Evolutionary conservation across 2,888 invertebrate species (phyloP).

Genomic region (Lasioglossum villosulum): DNA sequence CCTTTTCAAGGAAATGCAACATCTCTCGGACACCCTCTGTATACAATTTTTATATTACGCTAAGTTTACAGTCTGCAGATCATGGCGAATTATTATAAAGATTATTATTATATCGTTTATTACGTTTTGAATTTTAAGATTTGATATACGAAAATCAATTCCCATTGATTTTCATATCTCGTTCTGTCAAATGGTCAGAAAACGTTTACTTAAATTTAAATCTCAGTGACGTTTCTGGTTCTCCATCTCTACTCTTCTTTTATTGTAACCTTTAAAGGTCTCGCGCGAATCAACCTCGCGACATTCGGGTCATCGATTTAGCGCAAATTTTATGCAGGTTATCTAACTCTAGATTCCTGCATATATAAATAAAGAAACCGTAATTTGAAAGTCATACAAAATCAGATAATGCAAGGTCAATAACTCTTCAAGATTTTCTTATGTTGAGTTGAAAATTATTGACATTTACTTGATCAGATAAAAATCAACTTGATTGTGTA

Average conservation of each 20-base stretch:
- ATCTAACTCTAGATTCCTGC: neutral
- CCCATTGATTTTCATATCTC: neutral
- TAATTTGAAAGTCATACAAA: neutral
- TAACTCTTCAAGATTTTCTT: neutral
- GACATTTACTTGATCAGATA: neutral
- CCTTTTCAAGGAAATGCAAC: no score
- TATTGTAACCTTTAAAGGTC: conserved; percentile 20
- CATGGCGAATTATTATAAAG: no score
- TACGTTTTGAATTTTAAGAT: no score
- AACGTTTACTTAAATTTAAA: neutral
- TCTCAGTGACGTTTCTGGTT: neutral
- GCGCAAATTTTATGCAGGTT: neutral
- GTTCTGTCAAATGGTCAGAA: neutral
- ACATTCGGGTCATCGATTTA: conserved; percentile 22
- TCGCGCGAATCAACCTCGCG: neutral
- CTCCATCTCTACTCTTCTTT: neutral
- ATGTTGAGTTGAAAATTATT: neutral
- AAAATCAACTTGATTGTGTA: neutral
- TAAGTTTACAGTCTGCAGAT: no score
- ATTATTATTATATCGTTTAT: no score
- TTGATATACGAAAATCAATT: no score
- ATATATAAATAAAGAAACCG: neutral
- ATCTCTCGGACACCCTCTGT: no score
- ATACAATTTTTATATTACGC: no score
- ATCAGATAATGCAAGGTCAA: neutral